Conservation (phyloP, 2,113 vertebrate species). For the Sylvicapra grimmia region DNA sequence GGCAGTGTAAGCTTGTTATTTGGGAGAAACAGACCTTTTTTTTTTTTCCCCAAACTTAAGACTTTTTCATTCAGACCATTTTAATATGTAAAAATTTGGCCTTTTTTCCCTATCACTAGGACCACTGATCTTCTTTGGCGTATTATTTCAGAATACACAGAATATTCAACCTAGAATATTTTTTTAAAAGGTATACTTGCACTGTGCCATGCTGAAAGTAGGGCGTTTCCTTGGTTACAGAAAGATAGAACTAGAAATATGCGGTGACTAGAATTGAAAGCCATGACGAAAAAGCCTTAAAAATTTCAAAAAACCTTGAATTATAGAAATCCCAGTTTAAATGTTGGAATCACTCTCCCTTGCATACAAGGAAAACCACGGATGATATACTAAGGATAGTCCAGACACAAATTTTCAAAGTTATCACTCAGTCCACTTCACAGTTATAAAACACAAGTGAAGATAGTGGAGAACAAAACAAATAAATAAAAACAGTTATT, state of each 20-base stretch:
- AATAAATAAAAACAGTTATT: not conserved
- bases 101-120: not conserved
- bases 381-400: not conserved
- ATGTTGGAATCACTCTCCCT: not conserved
- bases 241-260: slow-evolving; percentile 35
- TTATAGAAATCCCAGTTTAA: not conserved
- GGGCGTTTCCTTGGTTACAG: slow-evolving; percentile 51
- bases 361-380: not conserved
- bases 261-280: slow-evolving; percentile 42
- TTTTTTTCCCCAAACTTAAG: not conserved
- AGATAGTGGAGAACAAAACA: not conserved
- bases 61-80: not conserved
- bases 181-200: slow-evolving; percentile 30
- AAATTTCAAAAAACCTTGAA: slow-evolving; percentile 14
- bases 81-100: not conserved
- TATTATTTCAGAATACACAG: slow-evolving; percentile 41
- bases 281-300: slow-evolving; percentile 11
- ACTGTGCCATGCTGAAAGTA: slow-evolving; percentile 27
- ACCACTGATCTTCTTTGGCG: not conserved
- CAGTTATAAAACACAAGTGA: slow-evolving; percentile 10
- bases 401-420: slow-evolving; percentile 14
- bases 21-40: not conserved
- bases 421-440: not conserved
- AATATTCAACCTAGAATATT: slow-evolving; percentile 18
- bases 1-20: not conserved